Base-by-base conservation (phyloP, 2,797 vertebrate species). In the Acipenser oxyrinchus region DNA sequence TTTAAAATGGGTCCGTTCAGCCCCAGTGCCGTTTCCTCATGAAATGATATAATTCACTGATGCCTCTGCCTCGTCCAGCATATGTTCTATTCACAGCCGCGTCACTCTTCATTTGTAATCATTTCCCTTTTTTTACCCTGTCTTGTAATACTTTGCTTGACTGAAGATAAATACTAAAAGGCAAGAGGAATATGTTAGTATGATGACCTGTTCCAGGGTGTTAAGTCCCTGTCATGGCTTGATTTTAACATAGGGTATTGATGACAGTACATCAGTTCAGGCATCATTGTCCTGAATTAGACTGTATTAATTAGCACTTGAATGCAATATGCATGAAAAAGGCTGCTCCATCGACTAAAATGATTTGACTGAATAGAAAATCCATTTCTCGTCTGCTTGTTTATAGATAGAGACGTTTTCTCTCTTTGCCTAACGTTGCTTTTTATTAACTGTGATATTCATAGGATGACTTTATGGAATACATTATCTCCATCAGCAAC, bases 61-160 rank as follows among this genome's bases (percentile, higher is more conserved):
- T 78, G 86, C 87, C 80, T 87, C 84, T 80, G 87, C 88, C 82
- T 77, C 86, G 88, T 81, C 85, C 84, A 89, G 93, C 94, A 96
- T 95, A 98, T 96, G 95, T 90, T 95, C 90, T 86, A 87, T 89
- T 95, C 90, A 89, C 91, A 91, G 91, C 85, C 72, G 76, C 73
- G 88, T 94, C 93, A 93, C 86, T 95, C 91, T 91, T 93, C 89
- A 94, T 95, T 96, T 95, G 87, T 89, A 93, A 92, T 91, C 91
- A 90, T 90, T 91, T 89, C 84, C 82, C 37, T 67, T 74, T 78
- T 79, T 73, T 76, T 72, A 82, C 73, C 79, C 82, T 77, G 80
- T 84, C 88, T 87, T 79, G 77, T 84, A 90, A 89, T 88, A 89
- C 89, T 84, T 86, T 85, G 84, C 86, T 87, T 85, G 85, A 86